Base-by-base conservation (phyloP, 2,888 invertebrate species). In the Kryphioiulus occultus region DNA sequence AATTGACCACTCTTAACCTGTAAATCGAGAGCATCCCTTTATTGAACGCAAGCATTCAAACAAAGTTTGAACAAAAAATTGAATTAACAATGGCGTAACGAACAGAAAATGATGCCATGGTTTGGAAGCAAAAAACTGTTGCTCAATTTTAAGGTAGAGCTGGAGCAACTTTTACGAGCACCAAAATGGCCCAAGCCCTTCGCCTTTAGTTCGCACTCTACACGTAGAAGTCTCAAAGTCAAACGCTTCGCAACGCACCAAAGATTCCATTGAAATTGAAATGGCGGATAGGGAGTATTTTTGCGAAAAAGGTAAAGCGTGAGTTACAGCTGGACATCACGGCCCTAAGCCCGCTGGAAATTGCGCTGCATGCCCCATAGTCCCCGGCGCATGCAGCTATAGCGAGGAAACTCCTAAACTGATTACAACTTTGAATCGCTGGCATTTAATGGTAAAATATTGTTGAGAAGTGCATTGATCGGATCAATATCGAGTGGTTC, bases 361-460 rank as follows among this genome's bases (percentile, higher is more conserved):
- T 68, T 68, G 68, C 68, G 26, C 19, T 0, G 4, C 53, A 4
- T 19, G 53, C 53, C 53, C 22, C 68, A n/a, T 68, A 68, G 26
- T 68, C 68, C 68, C 68, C 1, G 22, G 68, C 68, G 68, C 68
- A n/a, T n/a, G n/a, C n/a, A n/a, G n/a, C n/a, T n/a, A n/a, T n/a
- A 9, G n/a, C 22, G 26, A 68, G 68, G 12, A 53, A 68, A 26
- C 26, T 68, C 68, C 68, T 68, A 68, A 68, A 68, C 68, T 68
- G 68, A 68, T 68, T 68, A 68, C 68, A 68, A 68, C 68, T 68
- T 68, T 26, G 68, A 26, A 68, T 68, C 68, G 68, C 68, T 68
- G 22, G 68, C 68, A 68, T 68, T 68, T 68, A 68, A 68, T 68
- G 68, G 68, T 68, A 68, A 68, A 68, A 68, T 68, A 68, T 68